phyloP scores from a whole-genome alignment of 2,888 invertebrate species.

The Epistrophe grossulariae region DNA sequence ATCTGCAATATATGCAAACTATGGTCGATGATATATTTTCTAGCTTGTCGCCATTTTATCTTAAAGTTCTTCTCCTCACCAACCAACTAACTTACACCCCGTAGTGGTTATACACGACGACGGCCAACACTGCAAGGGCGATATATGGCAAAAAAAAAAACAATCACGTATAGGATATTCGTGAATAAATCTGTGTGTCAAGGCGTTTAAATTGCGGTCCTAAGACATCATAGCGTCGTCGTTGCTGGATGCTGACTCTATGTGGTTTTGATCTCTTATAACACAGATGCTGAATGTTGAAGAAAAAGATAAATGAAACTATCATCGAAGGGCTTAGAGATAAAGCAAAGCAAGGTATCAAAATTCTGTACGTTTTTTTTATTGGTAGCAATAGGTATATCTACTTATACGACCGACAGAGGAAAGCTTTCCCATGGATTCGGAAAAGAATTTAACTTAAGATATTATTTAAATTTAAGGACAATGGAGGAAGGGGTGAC shows the following conservation, averaged over 20 bases:
- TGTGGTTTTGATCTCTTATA: constrained; percentile 20
- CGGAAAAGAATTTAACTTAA: too few species aligned
- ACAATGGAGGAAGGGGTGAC: too few species aligned
- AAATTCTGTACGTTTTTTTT: background rate
- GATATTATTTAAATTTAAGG: too few species aligned
- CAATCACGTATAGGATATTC: constrained; percentile 59
- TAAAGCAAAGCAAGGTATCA: background rate
- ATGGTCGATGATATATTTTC: constrained; percentile 50
- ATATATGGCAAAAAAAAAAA: background rate
- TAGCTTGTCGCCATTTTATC: constrained; percentile 48
- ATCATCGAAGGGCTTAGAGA: constrained; percentile 19
- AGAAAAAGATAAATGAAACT: constrained; percentile 20
- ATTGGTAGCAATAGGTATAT: background rate
- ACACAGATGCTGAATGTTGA: constrained; percentile 29
- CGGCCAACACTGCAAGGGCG: background rate
- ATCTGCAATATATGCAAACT: constrained; percentile 70
- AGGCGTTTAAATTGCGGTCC: constrained; percentile 61
- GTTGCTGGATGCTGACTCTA: background rate
- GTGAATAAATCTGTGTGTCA: constrained; percentile 68
- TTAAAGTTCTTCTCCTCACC: constrained; percentile 4
- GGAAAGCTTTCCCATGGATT: too few species aligned
- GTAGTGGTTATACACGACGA: background rate
- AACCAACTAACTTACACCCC: background rate
- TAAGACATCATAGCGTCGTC: constrained; percentile 27
- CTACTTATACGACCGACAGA: too few species aligned